Base-by-base conservation (phyloP, 2,888 invertebrate species). In the Nymphalis urticae region DNA sequence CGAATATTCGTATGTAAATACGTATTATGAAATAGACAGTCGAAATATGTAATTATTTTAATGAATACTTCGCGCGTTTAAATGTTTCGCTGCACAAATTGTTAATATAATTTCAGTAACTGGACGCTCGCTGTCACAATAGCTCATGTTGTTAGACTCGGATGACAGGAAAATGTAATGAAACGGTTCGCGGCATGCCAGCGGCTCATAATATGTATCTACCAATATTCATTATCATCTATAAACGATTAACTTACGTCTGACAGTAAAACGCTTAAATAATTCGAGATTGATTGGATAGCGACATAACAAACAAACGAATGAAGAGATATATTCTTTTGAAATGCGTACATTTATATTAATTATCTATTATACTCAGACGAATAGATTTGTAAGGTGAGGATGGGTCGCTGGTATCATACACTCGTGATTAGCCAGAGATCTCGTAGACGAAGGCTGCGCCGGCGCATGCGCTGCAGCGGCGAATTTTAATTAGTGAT, bases 401-500 rank as follows among this genome's bases (percentile, higher is more conserved):
- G n/a, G 17, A 32, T 32, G 32, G 1, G 53, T 16, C 6, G n/a
- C 54, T 56, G n/a, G 17, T 56, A 56, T 36, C 36, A 19, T 42
- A 42, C 19, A n/a, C 50, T n/a, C 27, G 42, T 47, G 48, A 42
- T 63, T 66, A 66, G 68, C 69, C 58, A 42, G 42, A 10, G 58
- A 58, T 73, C 73, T 68, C 64, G 69, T 36, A 27, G 60, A 58
- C 75, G 82, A 85, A 85, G 85, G 83, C 80, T 81, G 79, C 75
- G 75, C 74, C 73, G 73, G 71, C 75, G 68, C 42, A 42, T 13
- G 72, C 73, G 72, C 72, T 79, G 72, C 74, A 69, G 76, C 48
- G 85, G 75, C 58, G 85, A 85, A 86, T 88, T 78, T 83, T 84
- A 86, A 88, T 86, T 81, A 81, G 76, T 87, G 86, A 88, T 85